Percentiles rank a stretch among this genome's conserved stretches.
phyloP scores from a whole-genome alignment of 2,888 invertebrate species.

The Bellardia pandia region DNA sequence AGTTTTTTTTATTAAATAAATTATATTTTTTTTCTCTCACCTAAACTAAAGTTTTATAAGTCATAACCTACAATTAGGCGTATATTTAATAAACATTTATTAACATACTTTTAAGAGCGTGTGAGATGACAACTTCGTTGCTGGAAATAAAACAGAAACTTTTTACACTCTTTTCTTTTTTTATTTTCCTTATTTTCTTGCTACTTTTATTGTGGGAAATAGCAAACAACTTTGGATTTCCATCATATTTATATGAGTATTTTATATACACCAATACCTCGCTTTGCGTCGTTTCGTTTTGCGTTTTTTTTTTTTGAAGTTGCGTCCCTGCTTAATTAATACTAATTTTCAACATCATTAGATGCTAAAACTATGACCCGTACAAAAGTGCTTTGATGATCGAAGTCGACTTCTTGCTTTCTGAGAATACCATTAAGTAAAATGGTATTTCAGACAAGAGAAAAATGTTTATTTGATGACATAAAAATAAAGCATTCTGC shows the following conservation, averaged over 20 bases:
- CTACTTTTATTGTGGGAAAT: not conserved
- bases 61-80: slow-evolving; percentile 34
- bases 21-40: not conserved
- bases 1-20: slow-evolving; percentile 1
- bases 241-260: not conserved
- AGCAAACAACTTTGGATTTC: not conserved
- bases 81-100: slow-evolving; percentile 44
- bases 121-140: not conserved
- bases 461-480: too few species aligned
- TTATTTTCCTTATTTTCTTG: not conserved
- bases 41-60: not conserved
- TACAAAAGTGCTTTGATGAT: too few species aligned
- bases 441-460: too few species aligned
- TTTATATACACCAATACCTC: not conserved
- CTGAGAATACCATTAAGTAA: too few species aligned
- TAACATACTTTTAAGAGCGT: slow-evolving; percentile 12
- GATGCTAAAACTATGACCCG: too few species aligned
- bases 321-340: too few species aligned
- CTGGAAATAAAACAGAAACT: not conserved
- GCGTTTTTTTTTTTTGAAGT: too few species aligned
- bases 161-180: not conserved
- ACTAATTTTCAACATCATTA: too few species aligned
- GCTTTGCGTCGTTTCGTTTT: too few species aligned
- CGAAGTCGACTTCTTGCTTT: too few species aligned
- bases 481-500: too few species aligned